Conservation (phyloP, 2,113 vertebrate genomes). For the Callospermophilus lateralis region DNA sequence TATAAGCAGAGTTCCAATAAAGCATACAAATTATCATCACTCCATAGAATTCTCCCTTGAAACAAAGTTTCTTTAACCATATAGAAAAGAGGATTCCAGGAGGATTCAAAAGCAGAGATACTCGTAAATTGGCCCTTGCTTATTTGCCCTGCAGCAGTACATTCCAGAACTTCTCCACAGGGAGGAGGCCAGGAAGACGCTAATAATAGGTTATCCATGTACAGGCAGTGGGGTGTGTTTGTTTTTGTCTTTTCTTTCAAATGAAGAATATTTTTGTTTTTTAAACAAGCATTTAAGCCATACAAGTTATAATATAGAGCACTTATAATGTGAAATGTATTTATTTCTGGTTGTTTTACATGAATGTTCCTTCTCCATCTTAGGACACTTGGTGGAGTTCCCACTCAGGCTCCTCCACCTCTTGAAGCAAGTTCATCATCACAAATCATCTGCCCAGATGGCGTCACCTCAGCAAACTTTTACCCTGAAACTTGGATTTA, state of each 20-base stretch:
- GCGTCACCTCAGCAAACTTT: conserved; percentile 90
- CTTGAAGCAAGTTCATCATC: conserved; percentile 83
- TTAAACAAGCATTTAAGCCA: neutral
- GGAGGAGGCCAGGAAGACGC: neutral
- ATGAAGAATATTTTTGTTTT: neutral
- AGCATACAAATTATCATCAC: neutral
- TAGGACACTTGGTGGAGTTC: conserved; percentile 90
- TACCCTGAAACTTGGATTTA: conserved; percentile 98
- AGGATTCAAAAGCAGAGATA: conserved; percentile 21
- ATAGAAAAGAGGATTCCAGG: conserved; percentile 43
- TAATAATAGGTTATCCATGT: neutral
- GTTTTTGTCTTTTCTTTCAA: neutral
- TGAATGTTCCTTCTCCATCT: neutral
- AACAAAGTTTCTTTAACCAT: conserved; percentile 21
- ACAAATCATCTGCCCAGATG: conserved; percentile 90
- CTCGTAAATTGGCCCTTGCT: conserved; percentile 33
- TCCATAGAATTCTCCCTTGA: conserved; percentile 34
- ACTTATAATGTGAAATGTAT: neutral
- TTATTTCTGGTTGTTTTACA: neutral
- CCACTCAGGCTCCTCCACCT: conserved; percentile 81
- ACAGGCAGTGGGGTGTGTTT: neutral
- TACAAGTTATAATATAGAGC: neutral
- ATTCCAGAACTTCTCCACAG: conserved; percentile 59
- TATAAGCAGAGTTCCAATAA: conserved; percentile 48
- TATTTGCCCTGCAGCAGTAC: conserved; percentile 15